Conservation (phyloP, 2,797 vertebrate genomes). For the Clamator glandarius region DNA sequence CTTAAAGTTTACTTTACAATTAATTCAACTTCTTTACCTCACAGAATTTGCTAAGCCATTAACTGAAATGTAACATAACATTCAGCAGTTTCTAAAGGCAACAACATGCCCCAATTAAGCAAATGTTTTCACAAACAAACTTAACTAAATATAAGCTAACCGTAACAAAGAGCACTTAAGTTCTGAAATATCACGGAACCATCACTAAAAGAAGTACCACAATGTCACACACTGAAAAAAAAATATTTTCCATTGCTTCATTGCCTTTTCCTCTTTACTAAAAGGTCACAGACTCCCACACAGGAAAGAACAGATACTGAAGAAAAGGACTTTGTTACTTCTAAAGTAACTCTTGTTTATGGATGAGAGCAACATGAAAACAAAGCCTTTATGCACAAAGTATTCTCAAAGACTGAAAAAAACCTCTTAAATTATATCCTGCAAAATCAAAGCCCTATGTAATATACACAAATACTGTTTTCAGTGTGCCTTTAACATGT, state of each 20-base stretch:
- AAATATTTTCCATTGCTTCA: conserved; percentile 55
- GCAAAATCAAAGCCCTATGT: neutral
- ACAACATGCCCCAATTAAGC: neutral
- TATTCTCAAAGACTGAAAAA: neutral
- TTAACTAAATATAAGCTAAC: neutral
- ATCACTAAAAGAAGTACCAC: neutral
- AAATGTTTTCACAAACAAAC: neutral
- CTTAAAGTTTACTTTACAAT: neutral
- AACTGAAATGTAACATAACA: neutral
- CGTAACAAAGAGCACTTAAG: neutral
- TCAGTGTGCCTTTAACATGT: neutral
- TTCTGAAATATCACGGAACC: neutral
- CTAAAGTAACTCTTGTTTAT: conserved; percentile 5
- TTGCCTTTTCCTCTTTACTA: conserved; percentile 9
- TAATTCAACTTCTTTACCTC: neutral
- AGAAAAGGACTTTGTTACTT: conserved; percentile 49
- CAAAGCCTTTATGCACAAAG: neutral
- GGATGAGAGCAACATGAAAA: neutral
- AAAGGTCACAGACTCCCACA: conserved; percentile 6
- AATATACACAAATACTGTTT: neutral
- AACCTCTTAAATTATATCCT: neutral
- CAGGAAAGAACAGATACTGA: neutral
- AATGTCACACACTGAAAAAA: neutral
- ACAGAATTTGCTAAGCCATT: neutral
- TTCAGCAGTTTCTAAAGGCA: neutral